Evolutionary conservation across 1,140 invertebrate species (phyloP).

Genomic region (Trachymyrmex septentrionalis): DNA sequence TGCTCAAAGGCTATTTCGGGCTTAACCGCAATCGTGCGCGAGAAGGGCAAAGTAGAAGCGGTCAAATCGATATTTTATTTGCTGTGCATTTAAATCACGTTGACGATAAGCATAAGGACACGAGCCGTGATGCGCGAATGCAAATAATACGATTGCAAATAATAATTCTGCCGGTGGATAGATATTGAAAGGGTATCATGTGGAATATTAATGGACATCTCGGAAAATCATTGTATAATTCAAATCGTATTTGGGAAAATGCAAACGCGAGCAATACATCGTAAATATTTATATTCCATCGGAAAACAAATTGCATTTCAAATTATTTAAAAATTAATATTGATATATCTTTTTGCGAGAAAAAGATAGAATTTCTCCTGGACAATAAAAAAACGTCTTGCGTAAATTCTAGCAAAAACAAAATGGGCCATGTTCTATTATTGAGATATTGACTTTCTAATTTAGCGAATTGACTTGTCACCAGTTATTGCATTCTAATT

Average conservation of each 20-base stretch:
- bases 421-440: not conserved
- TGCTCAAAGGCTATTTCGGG: slow-evolving; percentile 42
- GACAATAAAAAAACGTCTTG: not conserved
- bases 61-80: slow-evolving; percentile 41
- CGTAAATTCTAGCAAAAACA: not conserved
- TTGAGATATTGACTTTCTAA: not conserved
- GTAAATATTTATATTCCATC: slow-evolving; percentile 2
- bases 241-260: slow-evolving; percentile 8
- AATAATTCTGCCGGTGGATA: slow-evolving; percentile 7
- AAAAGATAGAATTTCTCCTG: not conserved
- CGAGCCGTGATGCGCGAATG: not conserved
- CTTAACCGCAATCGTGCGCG: not conserved
- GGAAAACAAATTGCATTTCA: not conserved
- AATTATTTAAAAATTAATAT: slow-evolving; percentile 15
- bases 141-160: slow-evolving; percentile 27
- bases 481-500: not conserved
- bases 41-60: not conserved
- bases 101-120: slow-evolving; percentile 2
- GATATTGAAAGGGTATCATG: slow-evolving; percentile 23
- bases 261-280: not conserved
- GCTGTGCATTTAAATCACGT: not conserved
- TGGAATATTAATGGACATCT: slow-evolving; percentile 16
- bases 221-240: slow-evolving; percentile 16
- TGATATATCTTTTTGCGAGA: not conserved
- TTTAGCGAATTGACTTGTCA: not conserved